A percentile compares a stretch with the other conserved stretches of the same genome.
phyloP scores from a whole-genome alignment of 2,797 vertebrate species.

The Diceros bicornis region DNA sequence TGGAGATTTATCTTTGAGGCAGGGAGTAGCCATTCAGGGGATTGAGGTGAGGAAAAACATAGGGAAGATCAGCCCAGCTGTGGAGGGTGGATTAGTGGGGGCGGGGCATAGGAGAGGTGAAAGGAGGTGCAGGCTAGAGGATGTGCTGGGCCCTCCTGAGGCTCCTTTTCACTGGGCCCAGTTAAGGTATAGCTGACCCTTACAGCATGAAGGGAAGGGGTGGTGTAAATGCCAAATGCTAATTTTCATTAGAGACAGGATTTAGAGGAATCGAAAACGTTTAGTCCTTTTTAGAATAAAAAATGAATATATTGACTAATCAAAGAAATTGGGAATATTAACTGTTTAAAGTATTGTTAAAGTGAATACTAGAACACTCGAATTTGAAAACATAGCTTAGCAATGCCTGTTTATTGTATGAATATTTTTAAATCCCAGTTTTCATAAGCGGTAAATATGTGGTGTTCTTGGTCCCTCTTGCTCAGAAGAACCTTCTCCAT shows the following conservation, averaged over 20 bases:
- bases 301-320: background rate
- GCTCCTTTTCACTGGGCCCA: background rate
- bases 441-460: background rate
- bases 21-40: background rate
- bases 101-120: accelerated
- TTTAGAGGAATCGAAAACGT: background rate
- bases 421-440: background rate
- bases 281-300: background rate
- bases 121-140: accelerated
- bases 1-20: background rate
- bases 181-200: no score
- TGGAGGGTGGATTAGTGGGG: background rate
- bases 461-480: background rate
- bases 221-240: background rate
- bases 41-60: background rate
- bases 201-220: background rate
- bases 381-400: background rate
- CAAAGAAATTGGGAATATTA: background rate
- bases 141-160: background rate
- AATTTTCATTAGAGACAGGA: background rate
- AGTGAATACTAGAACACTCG: background rate
- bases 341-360: background rate
- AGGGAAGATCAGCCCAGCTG: background rate
- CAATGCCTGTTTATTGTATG: background rate
- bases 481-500: background rate